A percentile compares a stretch with the other conserved stretches of the same genome.
Conservation (phyloP, 2,113 vertebrate genomes). For the Dasypus novemcinctus region DNA sequence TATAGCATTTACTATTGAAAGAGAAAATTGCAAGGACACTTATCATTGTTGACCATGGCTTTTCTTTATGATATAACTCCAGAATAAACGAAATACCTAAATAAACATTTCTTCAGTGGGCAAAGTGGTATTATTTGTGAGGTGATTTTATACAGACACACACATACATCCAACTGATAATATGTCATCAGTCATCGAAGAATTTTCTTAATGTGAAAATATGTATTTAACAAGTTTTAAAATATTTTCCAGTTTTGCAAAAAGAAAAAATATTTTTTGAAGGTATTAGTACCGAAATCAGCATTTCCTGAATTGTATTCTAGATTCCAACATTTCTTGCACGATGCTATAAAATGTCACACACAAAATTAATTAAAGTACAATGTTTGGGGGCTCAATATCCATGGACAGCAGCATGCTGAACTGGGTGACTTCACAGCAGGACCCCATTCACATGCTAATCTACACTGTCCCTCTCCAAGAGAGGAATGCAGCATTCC, state of each 20-base stretch:
- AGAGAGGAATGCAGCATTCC: background rate
- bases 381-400: background rate
- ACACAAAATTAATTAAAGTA: background rate
- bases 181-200: background rate
- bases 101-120: background rate
- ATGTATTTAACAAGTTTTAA: background rate
- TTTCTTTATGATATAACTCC: background rate
- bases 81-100: background rate
- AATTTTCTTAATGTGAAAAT: background rate
- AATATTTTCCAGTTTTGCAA: background rate
- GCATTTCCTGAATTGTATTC: background rate
- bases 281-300: background rate
- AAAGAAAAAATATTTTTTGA: background rate
- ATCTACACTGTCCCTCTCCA: background rate
- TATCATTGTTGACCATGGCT: background rate
- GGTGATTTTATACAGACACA: background rate
- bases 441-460: background rate
- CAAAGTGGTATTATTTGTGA: background rate
- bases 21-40: constrained; percentile 21
- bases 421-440: background rate
- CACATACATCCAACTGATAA: background rate
- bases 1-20: background rate
- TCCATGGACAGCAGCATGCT: background rate
- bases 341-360: background rate
- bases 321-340: background rate